phyloP scores from a whole-genome alignment of 2,113 vertebrate species.

The Chloropsis cyanopogon region DNA sequence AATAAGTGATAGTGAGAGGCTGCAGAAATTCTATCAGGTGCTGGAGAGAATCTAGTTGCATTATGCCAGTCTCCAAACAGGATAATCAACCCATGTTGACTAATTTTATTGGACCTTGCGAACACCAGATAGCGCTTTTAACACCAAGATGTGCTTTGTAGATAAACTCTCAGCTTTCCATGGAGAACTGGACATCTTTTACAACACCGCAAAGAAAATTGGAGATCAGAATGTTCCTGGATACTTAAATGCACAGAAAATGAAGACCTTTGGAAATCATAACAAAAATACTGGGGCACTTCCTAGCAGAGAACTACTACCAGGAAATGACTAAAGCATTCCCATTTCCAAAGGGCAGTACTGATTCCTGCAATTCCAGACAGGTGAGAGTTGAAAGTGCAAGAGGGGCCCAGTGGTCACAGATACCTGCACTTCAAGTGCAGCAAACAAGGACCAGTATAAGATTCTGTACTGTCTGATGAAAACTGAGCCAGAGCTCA shows the following conservation, averaged over 20 bases:
- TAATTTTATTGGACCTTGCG: background rate
- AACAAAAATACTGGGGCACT: background rate
- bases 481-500: background rate
- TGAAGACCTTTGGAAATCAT: background rate
- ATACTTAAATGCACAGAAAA: background rate
- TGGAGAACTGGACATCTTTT: background rate
- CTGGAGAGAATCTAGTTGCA: background rate
- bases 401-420: background rate
- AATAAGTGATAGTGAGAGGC: background rate
- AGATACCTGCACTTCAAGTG: background rate
- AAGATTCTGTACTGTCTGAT: background rate
- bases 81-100: background rate
- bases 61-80: background rate
- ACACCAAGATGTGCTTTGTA: background rate
- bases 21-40: background rate
- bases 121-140: background rate
- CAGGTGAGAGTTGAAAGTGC: background rate
- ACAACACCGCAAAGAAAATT: background rate
- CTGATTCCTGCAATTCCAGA: background rate
- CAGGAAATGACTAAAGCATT: background rate
- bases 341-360: background rate
- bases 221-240: background rate
- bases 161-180: background rate
- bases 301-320: background rate
- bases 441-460: background rate